These are phyloP conservation scores for Forbesichthys agassizii DNA, from an alignment of 2,113 vertebrate species.

Conservation along the genomic window DNA sequence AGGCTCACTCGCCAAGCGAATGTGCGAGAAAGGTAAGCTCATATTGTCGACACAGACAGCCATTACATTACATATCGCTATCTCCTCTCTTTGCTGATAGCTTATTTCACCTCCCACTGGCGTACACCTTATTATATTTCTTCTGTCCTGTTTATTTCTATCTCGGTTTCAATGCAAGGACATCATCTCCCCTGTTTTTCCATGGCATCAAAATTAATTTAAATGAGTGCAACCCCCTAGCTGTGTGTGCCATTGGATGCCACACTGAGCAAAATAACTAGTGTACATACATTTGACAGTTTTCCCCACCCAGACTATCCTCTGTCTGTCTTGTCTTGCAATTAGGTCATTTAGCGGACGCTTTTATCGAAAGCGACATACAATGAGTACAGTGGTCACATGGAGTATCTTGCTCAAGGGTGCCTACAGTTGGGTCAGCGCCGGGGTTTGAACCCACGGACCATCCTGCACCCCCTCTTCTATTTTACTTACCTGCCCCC, in stretches of 20 bases:
- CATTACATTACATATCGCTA: constrained; percentile 17
- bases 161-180: constrained; percentile 29
- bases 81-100: constrained; percentile 16
- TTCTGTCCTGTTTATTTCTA: constrained; percentile 21
- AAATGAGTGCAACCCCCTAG: constrained; percentile 38
- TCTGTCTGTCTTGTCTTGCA: neutral
- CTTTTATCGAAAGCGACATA: no score
- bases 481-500: neutral
- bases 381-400: no score
- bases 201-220: constrained; percentile 43
- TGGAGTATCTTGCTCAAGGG: no score
- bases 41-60: constrained; percentile 28
- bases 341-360: no score
- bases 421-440: no score
- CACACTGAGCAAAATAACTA: constrained; percentile 30
- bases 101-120: constrained; percentile 15
- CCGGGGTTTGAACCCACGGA: no score
- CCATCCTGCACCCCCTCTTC: neutral
- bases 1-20: constrained; percentile 90
- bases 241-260: constrained; percentile 50
- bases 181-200: constrained; percentile 18
- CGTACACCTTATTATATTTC: constrained; percentile 9
- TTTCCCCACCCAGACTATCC: neutral
- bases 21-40: constrained; percentile 93
- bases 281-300: constrained; percentile 3